phyloP scores from a whole-genome alignment of 2,797 vertebrate genomes.

The Rhinophrynus dorsalis region DNA sequence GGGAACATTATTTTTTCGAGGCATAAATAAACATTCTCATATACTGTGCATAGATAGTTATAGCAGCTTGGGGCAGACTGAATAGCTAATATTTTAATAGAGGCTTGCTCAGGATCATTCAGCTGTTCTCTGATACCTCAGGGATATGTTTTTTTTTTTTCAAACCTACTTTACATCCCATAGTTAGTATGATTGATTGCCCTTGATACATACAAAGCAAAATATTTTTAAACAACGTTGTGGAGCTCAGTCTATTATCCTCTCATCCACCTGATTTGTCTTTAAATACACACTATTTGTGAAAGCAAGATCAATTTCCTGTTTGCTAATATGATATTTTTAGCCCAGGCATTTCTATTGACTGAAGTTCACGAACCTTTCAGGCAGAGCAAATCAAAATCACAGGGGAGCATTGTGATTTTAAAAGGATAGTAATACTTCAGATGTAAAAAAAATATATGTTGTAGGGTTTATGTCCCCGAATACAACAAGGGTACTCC shows the following conservation, averaged over 20 bases:
- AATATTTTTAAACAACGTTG: slow-evolving; percentile 37
- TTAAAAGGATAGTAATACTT: too few species aligned
- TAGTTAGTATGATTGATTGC: slow-evolving; percentile 45
- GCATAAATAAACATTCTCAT: too few species aligned
- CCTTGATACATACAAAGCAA: slow-evolving; percentile 31
- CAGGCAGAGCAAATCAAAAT: not conserved
- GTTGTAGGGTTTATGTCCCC: too few species aligned
- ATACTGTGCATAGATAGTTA: not conserved
- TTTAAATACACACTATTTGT: slow-evolving; percentile 37
- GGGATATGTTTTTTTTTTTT: slow-evolving; percentile 25
- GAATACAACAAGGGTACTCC: too few species aligned
- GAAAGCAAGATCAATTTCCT: slow-evolving; percentile 45
- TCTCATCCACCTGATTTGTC: slow-evolving; percentile 25
- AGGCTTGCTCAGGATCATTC: slow-evolving; percentile 2
- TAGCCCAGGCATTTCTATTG: not conserved
- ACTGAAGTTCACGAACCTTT: slow-evolving; percentile 1
- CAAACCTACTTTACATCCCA: slow-evolving; percentile 13
- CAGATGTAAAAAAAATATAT: too few species aligned
- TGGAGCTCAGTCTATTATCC: slow-evolving; percentile 39
- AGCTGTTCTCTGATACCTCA: slow-evolving; percentile 14
- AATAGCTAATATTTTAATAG: not conserved
- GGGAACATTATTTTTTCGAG: too few species aligned
- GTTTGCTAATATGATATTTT: slow-evolving; percentile 25
- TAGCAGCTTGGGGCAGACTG: not conserved
- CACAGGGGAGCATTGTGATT: not conserved